Conservation (phyloP, 2,113 vertebrate species). For the Seriola aureovittata region DNA sequence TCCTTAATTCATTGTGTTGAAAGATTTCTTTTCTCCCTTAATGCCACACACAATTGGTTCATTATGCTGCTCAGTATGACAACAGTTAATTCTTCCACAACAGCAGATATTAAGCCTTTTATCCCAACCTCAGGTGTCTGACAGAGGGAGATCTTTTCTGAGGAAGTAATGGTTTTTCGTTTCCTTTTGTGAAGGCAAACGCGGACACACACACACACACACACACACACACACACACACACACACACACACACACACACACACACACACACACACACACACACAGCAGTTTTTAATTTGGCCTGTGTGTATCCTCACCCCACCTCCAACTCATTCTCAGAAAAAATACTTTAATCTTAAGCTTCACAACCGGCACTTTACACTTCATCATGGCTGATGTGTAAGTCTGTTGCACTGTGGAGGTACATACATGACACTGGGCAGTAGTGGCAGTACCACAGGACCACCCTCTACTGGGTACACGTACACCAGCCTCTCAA, state of each 20-base stretch:
- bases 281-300: not conserved
- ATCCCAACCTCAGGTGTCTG: not conserved
- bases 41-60: constrained; percentile 6
- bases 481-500: not conserved
- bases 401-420: too few relatives aligned
- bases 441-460: too few relatives aligned
- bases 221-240: not conserved
- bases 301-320: not conserved
- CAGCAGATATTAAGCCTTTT: not conserved
- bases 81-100: not conserved
- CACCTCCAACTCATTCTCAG: too few relatives aligned
- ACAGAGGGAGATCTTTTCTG: not conserved
- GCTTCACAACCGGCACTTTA: not conserved
- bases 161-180: not conserved
- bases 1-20: constrained; percentile 41
- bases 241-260: not conserved
- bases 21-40: constrained; percentile 22
- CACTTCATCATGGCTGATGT: too few relatives aligned
- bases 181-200: not conserved
- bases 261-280: not conserved
- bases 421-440: too few relatives aligned
- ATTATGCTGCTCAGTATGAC: not conserved
- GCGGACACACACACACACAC: not conserved
- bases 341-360: too few relatives aligned
- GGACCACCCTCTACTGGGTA: too few relatives aligned